Percentiles rank a stretch among this genome's conserved stretches.
Evolutionary conservation across 2,797 vertebrate genomes (phyloP).

Genomic region (Sebastes iracundus): DNA sequence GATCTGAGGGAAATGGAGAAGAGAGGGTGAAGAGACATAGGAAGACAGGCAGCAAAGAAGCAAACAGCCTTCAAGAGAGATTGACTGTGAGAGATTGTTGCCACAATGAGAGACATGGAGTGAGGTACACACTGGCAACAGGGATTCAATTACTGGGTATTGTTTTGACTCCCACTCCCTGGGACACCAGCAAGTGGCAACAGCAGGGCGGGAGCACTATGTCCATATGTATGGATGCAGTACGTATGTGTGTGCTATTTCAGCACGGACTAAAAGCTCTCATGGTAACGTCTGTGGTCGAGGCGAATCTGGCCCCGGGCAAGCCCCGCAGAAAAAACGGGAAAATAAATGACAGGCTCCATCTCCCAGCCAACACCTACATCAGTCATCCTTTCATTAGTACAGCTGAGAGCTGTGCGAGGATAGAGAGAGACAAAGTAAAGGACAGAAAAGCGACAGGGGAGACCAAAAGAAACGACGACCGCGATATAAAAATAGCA

Average conservation of each 20-base stretch:
- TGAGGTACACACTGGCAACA: slow-evolving; percentile 37
- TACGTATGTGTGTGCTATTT: neutral
- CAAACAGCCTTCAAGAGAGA: slow-evolving; percentile 19
- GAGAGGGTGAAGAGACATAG: neutral
- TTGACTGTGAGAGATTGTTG: slow-evolving; percentile 19
- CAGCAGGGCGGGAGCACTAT: neutral
- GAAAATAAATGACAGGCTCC: slow-evolving; percentile 47
- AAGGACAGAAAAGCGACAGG: slow-evolving; percentile 21
- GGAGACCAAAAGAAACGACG: neutral
- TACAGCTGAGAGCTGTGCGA: slow-evolving; percentile 11
- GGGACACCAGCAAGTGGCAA: slow-evolving; percentile 32
- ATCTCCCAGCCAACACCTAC: slow-evolving; percentile 25
- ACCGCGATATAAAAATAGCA: slow-evolving; percentile 20
- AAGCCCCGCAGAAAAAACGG: slow-evolving; percentile 30
- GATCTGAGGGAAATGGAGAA: neutral
- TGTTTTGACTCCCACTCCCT: slow-evolving; percentile 48
- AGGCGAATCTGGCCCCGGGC: slow-evolving; percentile 43
- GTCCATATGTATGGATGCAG: neutral
- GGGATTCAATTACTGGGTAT: slow-evolving; percentile 69
- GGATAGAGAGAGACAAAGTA: slow-evolving; percentile 17
- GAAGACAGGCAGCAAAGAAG: slow-evolving; percentile 6
- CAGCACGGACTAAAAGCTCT: slow-evolving; percentile 15
- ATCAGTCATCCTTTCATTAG: slow-evolving; percentile 56
- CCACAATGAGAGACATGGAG: slow-evolving; percentile 23
- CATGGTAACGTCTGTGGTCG: slow-evolving; percentile 7